Conservation (phyloP, 2,888 invertebrate genomes). For the Tachina lurida region DNA sequence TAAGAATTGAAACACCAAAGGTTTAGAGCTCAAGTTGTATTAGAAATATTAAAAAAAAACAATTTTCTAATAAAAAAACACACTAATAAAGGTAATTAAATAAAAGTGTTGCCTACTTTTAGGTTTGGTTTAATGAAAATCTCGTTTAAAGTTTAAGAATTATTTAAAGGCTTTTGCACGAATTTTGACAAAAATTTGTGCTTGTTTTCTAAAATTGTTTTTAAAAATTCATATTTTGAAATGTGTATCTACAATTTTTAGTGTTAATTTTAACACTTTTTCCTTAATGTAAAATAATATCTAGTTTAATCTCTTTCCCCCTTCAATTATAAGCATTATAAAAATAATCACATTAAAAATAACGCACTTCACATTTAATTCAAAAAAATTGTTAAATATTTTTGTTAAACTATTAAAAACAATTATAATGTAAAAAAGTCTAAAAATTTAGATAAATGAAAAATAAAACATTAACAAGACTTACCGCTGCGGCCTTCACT, state of each 20-base stretch:
- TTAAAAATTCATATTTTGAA: slow-evolving; percentile 66
- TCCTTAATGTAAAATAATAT: neutral
- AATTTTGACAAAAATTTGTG: too few relatives aligned
- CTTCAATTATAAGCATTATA: neutral
- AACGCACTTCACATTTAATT: slow-evolving; percentile 55
- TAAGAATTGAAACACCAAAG: neutral
- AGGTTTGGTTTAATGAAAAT: too few relatives aligned
- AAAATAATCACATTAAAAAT: slow-evolving; percentile 50
- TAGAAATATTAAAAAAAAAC: neutral
- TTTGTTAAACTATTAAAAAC: slow-evolving; percentile 46
- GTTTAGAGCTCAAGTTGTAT: slow-evolving; percentile 3
- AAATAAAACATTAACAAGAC: slow-evolving; percentile 76
- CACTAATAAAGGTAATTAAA: neutral
- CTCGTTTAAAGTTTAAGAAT: neutral
- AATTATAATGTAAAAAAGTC: slow-evolving; percentile 44
- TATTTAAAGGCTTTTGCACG: neutral
- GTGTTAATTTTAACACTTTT: neutral
- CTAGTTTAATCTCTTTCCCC: neutral
- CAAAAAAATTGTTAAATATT: neutral
- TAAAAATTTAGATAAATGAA: slow-evolving; percentile 38
- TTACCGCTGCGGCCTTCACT: slow-evolving; percentile 99
- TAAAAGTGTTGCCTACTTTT: too few relatives aligned
- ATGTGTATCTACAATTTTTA: slow-evolving; percentile 52
- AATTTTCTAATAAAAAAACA: neutral
- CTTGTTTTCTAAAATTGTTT: too few relatives aligned